phyloP scores from a whole-genome alignment of 2,797 vertebrate species.

The Trematomus bernacchii region DNA sequence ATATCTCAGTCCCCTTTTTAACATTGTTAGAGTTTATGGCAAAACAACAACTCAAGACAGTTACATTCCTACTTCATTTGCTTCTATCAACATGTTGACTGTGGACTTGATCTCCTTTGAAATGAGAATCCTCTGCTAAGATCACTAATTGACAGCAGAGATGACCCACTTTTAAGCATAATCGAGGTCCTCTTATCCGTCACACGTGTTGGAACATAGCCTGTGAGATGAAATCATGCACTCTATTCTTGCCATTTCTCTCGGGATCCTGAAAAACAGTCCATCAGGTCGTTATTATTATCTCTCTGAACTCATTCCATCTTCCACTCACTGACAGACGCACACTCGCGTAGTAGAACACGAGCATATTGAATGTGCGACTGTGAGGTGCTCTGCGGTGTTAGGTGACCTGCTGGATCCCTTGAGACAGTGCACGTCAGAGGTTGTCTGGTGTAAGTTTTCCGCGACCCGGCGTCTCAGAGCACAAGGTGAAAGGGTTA shows the following conservation, averaged over 20 bases:
- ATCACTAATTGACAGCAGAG: constrained; percentile 24
- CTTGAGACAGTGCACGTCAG: constrained; percentile 21
- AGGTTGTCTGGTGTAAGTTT: constrained; percentile 51
- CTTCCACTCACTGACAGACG: constrained; percentile 18
- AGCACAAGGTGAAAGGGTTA: constrained; percentile 54
- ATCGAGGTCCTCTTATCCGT: constrained; percentile 17
- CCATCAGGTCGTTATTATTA: constrained; percentile 42
- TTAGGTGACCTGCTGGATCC: constrained; percentile 26
- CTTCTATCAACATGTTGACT: constrained; percentile 8
- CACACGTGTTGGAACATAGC: constrained; percentile 44
- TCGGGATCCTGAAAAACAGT: constrained; percentile 19
- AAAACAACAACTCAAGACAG: constrained; percentile 7
- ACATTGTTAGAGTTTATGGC: constrained; percentile 12
- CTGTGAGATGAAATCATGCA: constrained; percentile 45
- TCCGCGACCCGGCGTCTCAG: constrained; percentile 26
- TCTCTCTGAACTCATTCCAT: constrained; percentile 53
- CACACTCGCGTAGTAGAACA: neutral
- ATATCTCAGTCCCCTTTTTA: neutral
- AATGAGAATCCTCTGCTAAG: constrained; percentile 23
- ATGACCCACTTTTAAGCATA: constrained; percentile 52
- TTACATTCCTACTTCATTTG: constrained; percentile 1
- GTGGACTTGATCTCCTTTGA: constrained; percentile 23
- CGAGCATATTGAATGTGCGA: constrained; percentile 23
- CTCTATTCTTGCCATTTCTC: constrained; percentile 48
- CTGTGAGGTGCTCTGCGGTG: constrained; percentile 6